phyloP scores from a whole-genome alignment of 2,888 invertebrate genomes.

The Syritta pipiens region DNA sequence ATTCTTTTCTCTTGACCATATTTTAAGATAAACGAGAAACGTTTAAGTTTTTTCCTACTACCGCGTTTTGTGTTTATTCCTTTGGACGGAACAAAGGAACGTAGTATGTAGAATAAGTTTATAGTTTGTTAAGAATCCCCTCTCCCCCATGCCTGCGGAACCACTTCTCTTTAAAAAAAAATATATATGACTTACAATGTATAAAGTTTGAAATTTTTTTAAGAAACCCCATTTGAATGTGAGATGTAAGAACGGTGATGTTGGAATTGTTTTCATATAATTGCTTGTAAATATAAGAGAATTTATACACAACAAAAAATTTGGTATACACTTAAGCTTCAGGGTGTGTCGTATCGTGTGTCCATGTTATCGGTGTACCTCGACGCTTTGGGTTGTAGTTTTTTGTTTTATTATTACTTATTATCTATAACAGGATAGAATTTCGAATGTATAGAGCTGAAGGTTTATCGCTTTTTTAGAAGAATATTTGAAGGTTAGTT shows the following conservation, averaged over 20 bases:
- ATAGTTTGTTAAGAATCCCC: slow-evolving; percentile 28
- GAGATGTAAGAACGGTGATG: slow-evolving; percentile 44
- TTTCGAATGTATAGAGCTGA: too few species aligned
- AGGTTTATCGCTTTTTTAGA: too few species aligned
- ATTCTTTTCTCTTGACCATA: slow-evolving; percentile 7
- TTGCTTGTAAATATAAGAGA: slow-evolving; percentile 61
- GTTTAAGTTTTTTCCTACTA: slow-evolving; percentile 53
- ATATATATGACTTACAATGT: too few species aligned
- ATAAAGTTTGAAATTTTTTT: slow-evolving; percentile 22
- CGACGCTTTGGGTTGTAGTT: too few species aligned
- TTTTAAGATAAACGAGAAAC: slow-evolving; percentile 39
- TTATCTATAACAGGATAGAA: too few species aligned
- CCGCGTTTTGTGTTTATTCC: slow-evolving; percentile 18
- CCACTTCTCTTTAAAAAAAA: not conserved
- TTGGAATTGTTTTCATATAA: slow-evolving; percentile 47
- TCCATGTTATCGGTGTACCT: too few species aligned
- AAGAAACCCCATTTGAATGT: slow-evolving; percentile 1
- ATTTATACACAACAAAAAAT: slow-evolving; percentile 54
- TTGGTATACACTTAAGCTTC: too few species aligned
- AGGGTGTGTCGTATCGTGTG: too few species aligned
- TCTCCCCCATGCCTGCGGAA: slow-evolving; percentile 21
- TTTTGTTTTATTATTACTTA: too few species aligned
- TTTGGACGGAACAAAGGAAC: not conserved
- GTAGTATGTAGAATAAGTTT: slow-evolving; percentile 16
- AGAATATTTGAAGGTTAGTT: too few species aligned